Base-by-base conservation (phyloP, 2,888 invertebrate genomes). In the Volucella inanis region DNA sequence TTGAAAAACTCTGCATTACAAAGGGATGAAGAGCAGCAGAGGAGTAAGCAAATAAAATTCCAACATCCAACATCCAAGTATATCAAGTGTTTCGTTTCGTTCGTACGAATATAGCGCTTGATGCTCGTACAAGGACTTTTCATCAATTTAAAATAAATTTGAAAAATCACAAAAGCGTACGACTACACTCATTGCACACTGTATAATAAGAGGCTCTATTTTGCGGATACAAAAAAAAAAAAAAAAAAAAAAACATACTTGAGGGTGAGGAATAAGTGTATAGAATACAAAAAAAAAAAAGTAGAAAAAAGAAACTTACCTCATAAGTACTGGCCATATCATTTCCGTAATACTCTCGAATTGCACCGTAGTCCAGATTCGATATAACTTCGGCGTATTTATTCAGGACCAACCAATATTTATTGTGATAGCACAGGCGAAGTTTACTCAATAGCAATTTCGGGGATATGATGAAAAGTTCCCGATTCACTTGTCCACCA, bases 381-480 rank as follows among this genome's bases (percentile, higher is more conserved):
- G 92, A 91, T 89, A 92, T 90, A 90, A 92, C 91, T 89, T 92
- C 92, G 87, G 91, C 90, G 89, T 92, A 92, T 91, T 92, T 92
- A 91, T 92, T 92, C 89, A 92, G 92, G 88, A 92, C 92, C 89
- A 92, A 89, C 92, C 92, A 92, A 90, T 92, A 92, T 90, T 92
- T 92, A 90, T 92, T 92, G 89, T 92, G 90, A 88, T 90, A 90
- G 88, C 91, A 92, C 81, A 91, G 90, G 87, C 91, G 90, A 89
- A 92, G 90, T 91, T 92, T 91, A 89, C 88, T 90, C 89, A 92
- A 89, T 87, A 92, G 90, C 89, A 92, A 90, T 92, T 92, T 91
- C 45, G 91, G 91, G 87, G 92, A 91, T 88, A 92, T 90, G 88
- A 89, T 76, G 77, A 76, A 76, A 83, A 87, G 67, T 59, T 83